Evolutionary conservation across 2,888 invertebrate genomes (phyloP), one percentile per base, ranked within the genome.

Genomic region (Idaea biselata): DNA sequence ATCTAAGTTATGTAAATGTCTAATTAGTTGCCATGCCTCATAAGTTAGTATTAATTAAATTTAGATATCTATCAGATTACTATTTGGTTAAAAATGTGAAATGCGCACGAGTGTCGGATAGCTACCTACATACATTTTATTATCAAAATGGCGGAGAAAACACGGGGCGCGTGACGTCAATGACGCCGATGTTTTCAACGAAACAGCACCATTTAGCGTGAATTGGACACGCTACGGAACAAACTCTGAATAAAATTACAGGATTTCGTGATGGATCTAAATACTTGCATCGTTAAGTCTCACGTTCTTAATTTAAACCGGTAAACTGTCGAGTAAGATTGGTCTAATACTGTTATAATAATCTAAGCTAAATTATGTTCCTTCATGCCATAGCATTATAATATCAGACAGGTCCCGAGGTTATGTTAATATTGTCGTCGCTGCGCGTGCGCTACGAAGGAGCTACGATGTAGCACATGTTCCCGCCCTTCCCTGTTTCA

Each of bases 91-190:
- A 44, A 44, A 7, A 44, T 44, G 44, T 44, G 44, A 44, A 44
- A 67, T 65, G 68, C 65, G 66, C 69, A 66, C 63, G 67, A 68
- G 67, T 66, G 63, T 59, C 60, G 58, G 63, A 64, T 63, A 67
- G 55, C 64, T 64, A 81, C 74, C 67, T 44, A 44, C 44, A 44
- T 44, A 44, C 72, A 75, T 77, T 80, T 77, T 80, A 80, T 78
- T 76, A 79, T 76, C 84, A 87, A 87, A 86, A 88, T 87, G 87
- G 85, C 86, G 84, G 83, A 80, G 82, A 80, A 80, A 85, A 75
- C 64, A 67, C 68, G 63, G 73, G 70, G 67, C 71, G 68, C 68
- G 76, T 83, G 81, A 82, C 83, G 85, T 82, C 76, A 80, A 61
- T 65, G 59, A 70, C 44, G 64, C 65, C 69, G 67, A 66, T 63